Base-by-base conservation (phyloP, 2,113 vertebrate species). In the Phaethon lepturus region DNA sequence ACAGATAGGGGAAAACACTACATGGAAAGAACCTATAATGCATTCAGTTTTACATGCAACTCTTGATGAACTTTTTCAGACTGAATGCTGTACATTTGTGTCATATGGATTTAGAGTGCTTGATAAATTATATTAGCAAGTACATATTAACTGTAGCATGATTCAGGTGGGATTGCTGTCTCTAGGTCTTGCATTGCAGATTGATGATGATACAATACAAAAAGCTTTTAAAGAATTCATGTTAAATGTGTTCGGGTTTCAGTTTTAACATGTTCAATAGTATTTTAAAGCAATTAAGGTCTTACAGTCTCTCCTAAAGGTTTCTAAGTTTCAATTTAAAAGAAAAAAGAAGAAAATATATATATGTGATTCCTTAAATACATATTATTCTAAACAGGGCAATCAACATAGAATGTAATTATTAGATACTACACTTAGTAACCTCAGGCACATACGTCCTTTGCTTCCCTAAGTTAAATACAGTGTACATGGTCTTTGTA, bases 41-140 rank as follows among this genome's bases (percentile, higher is more conserved):
- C n/a, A 75, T 83, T 91, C 40, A 17, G 92, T 84, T 93, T 94
- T 92, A 75, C 96, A 95, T 84, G 77, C 69, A 96, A 53, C 42
- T 96, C 59, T 44, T 95, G 47, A 96, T 91, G 62, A 97, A 96
- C 93, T 95, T 97, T 93, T 85, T 86, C 38, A 88, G 53, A 73
- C 58, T 22, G 50, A 90, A 87, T 73, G 17, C 45, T 40, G 9
- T 62, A 91, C 35, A 45, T 93, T 93, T 93, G 62, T 85, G 86
- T 95, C 84, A 89, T 44, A 52, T 29, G 50, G 40, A 45, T 82
- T 94, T 94, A 95, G 73, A 94, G 73, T 93, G 29, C 73, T 73
- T 81, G 86, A 79, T 91, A 93, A 84, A 94, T 93, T 75, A 29
- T 94, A 91, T 93, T 95, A 97, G 38, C n/a, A 73, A 90, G 58